Evolutionary conservation across 2,888 invertebrate species (phyloP), one percentile per base, ranked within the genome.

Genomic region (Caenorhabditis afra): DNA sequence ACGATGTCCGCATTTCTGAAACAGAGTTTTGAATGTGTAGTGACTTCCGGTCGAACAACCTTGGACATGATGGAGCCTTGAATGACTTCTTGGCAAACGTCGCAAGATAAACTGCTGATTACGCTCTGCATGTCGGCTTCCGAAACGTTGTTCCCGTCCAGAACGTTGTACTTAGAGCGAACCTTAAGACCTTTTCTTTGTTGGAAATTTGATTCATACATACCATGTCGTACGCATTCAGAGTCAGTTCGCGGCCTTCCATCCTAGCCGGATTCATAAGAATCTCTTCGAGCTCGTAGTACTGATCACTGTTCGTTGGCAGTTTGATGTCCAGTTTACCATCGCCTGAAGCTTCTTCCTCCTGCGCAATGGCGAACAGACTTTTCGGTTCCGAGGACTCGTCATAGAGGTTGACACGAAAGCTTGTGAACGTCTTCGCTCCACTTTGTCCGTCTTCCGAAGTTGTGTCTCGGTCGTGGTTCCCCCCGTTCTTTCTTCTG

Each of bases 1-100:
- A 0, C 79, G 67, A 58, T 79, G 79, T 2, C 79, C 79, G 50
- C 79, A 79, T 53, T 73, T 73, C 67, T 76, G 45, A 47, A 68
- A 68, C n/a, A 50, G 8, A 23, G n/a, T 20, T 12, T 7, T 10
- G 10, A 18, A 18, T 18, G 3, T 3, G 1, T 16, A 1, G 11
- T 35, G 35, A 10, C 18, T 52, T 29, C 37, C 7, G 14, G 35
- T 41, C 35, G 20, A 3, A n/a, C n/a, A n/a, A 76, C 76, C 68
- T 79, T 79, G 10, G 73, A 73, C 52, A 79, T 71, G 10, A 79
- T 64, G 3, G 79, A 73, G 10, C 23, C 44, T 52, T 47, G 47
- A 16, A 79, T 66, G 5, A 79, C 10, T 22, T 79, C 79, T 18
- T 79, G 79, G 16, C 79, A 79, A 47, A 79, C 58, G 53, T 79